Conservation (phyloP, 37 sponge, comb jelly and placozoan species). For the Spongilla lacustris region DNA sequence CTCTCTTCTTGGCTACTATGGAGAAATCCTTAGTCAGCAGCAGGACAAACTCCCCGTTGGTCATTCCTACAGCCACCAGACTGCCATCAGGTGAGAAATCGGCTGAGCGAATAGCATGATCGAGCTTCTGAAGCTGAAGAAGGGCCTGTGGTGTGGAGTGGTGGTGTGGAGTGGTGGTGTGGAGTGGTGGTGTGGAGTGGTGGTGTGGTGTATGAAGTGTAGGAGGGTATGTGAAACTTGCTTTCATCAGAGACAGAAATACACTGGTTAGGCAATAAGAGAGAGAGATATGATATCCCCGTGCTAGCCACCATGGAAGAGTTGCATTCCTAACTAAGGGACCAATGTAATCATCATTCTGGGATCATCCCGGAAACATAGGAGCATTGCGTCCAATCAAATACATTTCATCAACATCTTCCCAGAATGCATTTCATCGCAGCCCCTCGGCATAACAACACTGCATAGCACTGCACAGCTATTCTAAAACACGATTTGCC, state of each 20-base stretch:
- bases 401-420: neutral
- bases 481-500: neutral
- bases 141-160: slow-evolving; percentile 62
- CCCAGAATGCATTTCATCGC: neutral
- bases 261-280: too few relatives aligned
- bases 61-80: slow-evolving; percentile 77
- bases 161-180: too few relatives aligned
- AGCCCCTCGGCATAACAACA: neutral
- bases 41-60: slow-evolving; percentile 84
- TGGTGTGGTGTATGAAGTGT: too few relatives aligned
- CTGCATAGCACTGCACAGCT: neutral
- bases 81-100: slow-evolving; percentile 78
- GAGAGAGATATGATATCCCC: neutral
- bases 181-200: too few relatives aligned
- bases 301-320: neutral
- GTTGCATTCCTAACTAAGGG: neutral
- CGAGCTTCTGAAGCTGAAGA: slow-evolving; percentile 12
- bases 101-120: slow-evolving; percentile 58
- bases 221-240: neutral
- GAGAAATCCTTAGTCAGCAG: slow-evolving; percentile 44
- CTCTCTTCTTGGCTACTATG: slow-evolving; percentile 62
- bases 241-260: neutral
- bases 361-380: neutral
- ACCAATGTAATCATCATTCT: neutral
- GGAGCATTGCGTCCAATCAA: neutral